Base-by-base conservation (phyloP, 1,140 invertebrate species). In the Akabosia matsudoensis region DNA sequence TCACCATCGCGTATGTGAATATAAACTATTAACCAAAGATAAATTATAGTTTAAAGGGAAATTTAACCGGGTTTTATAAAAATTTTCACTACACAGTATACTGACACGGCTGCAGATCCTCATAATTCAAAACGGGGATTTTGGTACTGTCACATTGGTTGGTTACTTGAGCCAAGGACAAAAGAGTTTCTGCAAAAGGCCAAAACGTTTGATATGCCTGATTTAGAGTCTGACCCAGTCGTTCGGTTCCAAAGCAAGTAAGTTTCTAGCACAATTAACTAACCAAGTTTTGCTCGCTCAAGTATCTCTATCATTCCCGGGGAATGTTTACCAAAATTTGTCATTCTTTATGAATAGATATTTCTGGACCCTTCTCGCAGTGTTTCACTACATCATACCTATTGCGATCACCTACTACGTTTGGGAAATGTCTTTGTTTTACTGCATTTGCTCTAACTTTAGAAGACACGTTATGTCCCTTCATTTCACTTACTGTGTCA, bases 101-200 rank as follows among this genome's bases (percentile, higher is more conserved):
- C 18, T 10, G 37, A 45, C 37, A 61, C 54, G 4, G 54, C 13
- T 22, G 54, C 54, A 16, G 54, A 61, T 24, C 54, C 54, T 3
- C 14, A 14, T 7, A 61, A 61, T 61, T 14, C 54, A 3, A n/a
- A 14, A 24, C 13, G 54, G 24, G 54, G 54, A 7, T 61, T 61
- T 24, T 61, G 54, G 54, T 61, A 16, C 54, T 16, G 54, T 24
- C 95, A 97, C 83, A 91, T 97, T 79, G 95, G 95, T 1, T 97
- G 95, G 95, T 85, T 97, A 52, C 87, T 97, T 85, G 85, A 93
- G 0, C 86, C 90, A 54, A 96, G 96, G 83, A 95, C 96, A 82
- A 92, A 91, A 14, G 92, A 95, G 76, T 93, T 97, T 0, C 89
- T 90, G 52, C 87, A 85, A 0, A 95, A 93, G 83, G 94, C 95